These are phyloP conservation scores for Xyrichtys novacula DNA, from an alignment of 2,797 vertebrate genomes.

Conservation along the genomic window DNA sequence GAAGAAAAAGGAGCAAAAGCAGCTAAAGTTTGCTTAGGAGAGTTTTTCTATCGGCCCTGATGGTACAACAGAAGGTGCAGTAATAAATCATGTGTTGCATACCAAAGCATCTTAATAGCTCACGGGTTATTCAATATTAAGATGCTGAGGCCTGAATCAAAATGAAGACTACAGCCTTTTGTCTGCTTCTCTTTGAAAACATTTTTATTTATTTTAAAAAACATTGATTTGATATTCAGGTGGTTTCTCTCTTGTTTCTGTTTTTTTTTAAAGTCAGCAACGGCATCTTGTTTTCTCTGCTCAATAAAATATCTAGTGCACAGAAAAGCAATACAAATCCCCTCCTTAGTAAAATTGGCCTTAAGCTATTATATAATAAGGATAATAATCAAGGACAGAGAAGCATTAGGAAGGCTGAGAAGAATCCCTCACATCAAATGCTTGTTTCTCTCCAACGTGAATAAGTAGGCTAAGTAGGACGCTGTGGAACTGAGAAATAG, in stretches of 20 bases:
- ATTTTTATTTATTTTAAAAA: conserved; percentile 33
- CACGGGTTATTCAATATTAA: conserved; percentile 63
- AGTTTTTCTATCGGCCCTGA: conserved; percentile 42
- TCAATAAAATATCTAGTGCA: conserved; percentile 23
- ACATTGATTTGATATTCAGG: conserved; percentile 45
- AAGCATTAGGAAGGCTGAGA: conserved; percentile 63
- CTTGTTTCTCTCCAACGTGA: conserved; percentile 56
- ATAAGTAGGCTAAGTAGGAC: conserved; percentile 79
- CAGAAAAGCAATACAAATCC: conserved; percentile 29
- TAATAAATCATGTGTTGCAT: conserved; percentile 71
- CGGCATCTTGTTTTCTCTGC: conserved; percentile 3
- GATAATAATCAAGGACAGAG: conserved; percentile 70
- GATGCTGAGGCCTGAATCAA: conserved; percentile 36
- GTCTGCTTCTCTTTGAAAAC: conserved; percentile 45
- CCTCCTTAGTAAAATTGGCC: conserved; percentile 46
- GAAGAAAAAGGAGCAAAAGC: conserved; percentile 18
- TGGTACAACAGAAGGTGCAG: conserved; percentile 63
- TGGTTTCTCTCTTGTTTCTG: conserved; percentile 24
- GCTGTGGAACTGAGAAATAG: conserved; percentile 66
- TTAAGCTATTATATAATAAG: conserved; percentile 72
- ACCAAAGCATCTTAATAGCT: conserved; percentile 69
- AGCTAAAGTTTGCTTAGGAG: conserved; percentile 36
- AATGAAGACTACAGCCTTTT: conserved; percentile 39
- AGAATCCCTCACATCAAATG: conserved; percentile 66
- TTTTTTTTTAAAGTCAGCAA: conserved; percentile 31